Evolutionary conservation across 2,113 vertebrate species (phyloP).

Genomic region (Marmota flaviventris): DNA sequence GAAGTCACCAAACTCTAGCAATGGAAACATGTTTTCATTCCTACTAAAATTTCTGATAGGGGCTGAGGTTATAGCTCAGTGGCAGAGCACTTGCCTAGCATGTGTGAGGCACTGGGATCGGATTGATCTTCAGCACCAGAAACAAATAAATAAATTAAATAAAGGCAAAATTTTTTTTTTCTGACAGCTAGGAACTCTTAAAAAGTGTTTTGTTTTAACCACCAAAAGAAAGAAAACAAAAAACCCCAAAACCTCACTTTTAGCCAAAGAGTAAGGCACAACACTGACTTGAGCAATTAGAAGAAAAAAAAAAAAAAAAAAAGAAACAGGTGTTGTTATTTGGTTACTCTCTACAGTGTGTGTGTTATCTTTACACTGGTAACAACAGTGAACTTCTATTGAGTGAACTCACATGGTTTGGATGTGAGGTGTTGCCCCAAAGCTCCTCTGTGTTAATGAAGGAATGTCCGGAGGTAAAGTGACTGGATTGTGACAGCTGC

Average conservation of each 20-base stretch:
- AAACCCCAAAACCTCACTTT: background rate
- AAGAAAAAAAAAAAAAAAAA: background rate
- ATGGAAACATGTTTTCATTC: background rate
- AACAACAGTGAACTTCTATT: background rate
- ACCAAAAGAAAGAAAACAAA: background rate
- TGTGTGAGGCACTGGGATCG: too few species aligned
- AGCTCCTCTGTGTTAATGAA: too few species aligned
- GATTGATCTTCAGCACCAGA: too few species aligned
- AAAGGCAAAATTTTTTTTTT: too few species aligned
- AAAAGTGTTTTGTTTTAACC: background rate
- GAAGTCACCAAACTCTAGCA: background rate
- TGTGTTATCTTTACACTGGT: background rate
- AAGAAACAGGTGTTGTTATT: background rate
- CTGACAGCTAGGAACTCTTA: too few species aligned
- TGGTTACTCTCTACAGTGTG: background rate
- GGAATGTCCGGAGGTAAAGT: too few species aligned
- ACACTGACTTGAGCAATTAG: background rate
- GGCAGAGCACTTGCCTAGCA: too few species aligned
- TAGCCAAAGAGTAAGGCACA: background rate
- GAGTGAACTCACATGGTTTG: background rate
- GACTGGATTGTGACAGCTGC: too few species aligned
- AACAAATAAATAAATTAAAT: too few species aligned
- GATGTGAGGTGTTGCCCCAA: too few species aligned
- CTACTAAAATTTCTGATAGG: conserved; percentile 3
- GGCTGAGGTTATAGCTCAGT: too few species aligned